phyloP scores from a whole-genome alignment of 2,888 invertebrate species.

The Drosophila diplacantha region DNA sequence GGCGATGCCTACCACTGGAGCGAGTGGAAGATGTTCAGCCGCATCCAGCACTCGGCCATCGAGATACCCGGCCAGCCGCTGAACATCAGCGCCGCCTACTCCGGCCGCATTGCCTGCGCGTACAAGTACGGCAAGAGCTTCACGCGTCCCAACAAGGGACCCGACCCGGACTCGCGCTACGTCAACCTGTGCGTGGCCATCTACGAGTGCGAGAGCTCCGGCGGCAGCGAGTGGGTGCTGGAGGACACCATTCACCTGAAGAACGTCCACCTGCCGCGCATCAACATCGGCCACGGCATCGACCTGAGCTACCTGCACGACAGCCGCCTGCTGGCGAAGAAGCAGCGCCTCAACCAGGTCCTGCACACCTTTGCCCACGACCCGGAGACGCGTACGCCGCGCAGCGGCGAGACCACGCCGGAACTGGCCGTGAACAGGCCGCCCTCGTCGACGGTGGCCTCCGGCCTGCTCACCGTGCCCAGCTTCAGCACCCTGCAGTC shows the following conservation, averaged over 20 bases:
- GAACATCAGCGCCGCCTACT: constrained; percentile 97
- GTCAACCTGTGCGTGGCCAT: constrained; percentile 96
- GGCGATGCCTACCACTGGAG: constrained; percentile 83
- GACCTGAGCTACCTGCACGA: constrained; percentile 91
- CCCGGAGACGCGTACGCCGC: constrained; percentile 81
- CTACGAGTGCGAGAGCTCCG: constrained; percentile 99
- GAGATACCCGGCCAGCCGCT: constrained; percentile 91
- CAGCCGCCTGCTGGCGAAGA: constrained; percentile 87
- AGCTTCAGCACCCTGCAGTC: constrained; percentile 94
- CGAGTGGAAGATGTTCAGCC: constrained; percentile 93
- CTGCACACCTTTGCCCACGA: constrained; percentile 89
- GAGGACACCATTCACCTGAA: constrained; percentile 97
- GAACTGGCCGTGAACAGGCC: constrained; percentile 70
- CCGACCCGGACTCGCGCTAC: constrained; percentile 87
- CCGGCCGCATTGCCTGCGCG: constrained; percentile 97
- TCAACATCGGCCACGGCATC: constrained; percentile 88
- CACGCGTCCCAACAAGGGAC: constrained; percentile 85
- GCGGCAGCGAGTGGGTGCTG: constrained; percentile 94
- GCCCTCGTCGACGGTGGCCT: constrained; percentile 48
- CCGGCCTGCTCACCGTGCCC: constrained; percentile 87
- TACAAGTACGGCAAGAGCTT: constrained; percentile 96
- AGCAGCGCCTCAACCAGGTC: constrained; percentile 88
- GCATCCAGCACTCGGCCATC: constrained; percentile 82
- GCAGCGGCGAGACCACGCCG: constrained; percentile 79
- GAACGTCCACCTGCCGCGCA: constrained; percentile 92